Evolutionary conservation across 2,797 vertebrate species (phyloP).

Genomic region (Hypotaenidia okinawae): DNA sequence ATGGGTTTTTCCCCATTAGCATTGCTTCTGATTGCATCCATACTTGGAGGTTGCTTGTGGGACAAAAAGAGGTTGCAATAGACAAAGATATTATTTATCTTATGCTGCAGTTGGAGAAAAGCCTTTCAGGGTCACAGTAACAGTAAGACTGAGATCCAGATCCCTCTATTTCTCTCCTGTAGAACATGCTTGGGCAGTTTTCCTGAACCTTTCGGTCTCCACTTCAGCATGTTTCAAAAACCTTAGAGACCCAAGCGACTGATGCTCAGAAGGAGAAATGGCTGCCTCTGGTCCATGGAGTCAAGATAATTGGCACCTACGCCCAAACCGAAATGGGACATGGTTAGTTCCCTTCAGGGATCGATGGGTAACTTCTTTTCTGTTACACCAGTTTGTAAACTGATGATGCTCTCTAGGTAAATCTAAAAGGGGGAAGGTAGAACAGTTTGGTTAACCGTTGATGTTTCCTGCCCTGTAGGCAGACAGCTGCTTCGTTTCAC

Average conservation of each 20-base stretch:
- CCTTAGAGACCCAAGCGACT: constrained; percentile 86
- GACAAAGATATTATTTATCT: not conserved
- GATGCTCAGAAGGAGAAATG: constrained; percentile 89
- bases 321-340: constrained; percentile 97
- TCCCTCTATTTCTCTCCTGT: constrained; percentile 79
- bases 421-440: not conserved
- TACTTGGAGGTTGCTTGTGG: not conserved
- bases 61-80: not conserved
- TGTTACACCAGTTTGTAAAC: constrained; percentile 26
- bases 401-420: not conserved
- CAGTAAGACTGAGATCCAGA: constrained; percentile 68
- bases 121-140: not conserved
- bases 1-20: not conserved
- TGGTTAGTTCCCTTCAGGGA: constrained; percentile 87
- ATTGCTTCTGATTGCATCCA: not conserved
- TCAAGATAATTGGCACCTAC: constrained; percentile 90
- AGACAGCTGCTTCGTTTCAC: not conserved
- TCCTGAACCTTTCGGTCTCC: constrained; percentile 83
- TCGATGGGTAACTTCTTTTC: constrained; percentile 57
- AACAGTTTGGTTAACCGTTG: not conserved
- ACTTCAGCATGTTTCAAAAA: constrained; percentile 91
- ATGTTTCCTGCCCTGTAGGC: not conserved
- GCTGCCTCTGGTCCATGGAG: constrained; percentile 81
- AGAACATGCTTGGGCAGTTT: constrained; percentile 72
- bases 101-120: not conserved